Percentiles rank a stretch among this genome's conserved stretches.
Conservation (phyloP, 2,888 invertebrate genomes). For the Drosophila meridiana region DNA sequence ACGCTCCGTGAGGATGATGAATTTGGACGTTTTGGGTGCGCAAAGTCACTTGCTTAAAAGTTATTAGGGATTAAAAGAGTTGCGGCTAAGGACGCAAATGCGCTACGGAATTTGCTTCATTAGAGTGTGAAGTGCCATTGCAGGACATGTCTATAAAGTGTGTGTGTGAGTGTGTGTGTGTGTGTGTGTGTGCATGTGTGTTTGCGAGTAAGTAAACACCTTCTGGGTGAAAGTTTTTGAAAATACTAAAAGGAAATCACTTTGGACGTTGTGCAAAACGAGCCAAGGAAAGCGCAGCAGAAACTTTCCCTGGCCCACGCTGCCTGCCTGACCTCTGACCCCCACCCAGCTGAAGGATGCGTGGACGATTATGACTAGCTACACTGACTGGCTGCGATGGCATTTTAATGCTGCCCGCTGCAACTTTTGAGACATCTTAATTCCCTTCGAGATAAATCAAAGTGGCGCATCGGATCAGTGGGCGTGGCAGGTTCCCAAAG, state of each 20-base stretch:
- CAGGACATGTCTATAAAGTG: slow-evolving; percentile 23
- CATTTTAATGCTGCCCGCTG: slow-evolving; percentile 61
- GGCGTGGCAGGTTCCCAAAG: background rate
- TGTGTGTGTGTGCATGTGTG: background rate
- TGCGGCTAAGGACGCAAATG: slow-evolving; percentile 66
- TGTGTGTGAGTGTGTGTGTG: background rate
- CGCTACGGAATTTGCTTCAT: slow-evolving; percentile 69
- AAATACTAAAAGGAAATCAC: slow-evolving; percentile 83
- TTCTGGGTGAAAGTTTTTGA: slow-evolving; percentile 80
- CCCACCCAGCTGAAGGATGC: slow-evolving; percentile 47
- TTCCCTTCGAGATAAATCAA: slow-evolving; percentile 82
- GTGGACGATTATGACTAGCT: slow-evolving; percentile 73
- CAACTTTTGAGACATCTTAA: slow-evolving; percentile 84
- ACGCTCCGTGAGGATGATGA: slow-evolving; percentile 67
- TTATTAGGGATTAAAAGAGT: slow-evolving; percentile 81
- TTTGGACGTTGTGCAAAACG: slow-evolving; percentile 73
- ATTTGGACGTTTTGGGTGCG: slow-evolving; percentile 78
- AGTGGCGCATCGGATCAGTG: slow-evolving; percentile 32
- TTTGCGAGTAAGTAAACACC: slow-evolving; percentile 63
- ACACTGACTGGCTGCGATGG: slow-evolving; percentile 25
- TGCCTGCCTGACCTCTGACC: background rate
- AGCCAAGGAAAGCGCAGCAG: slow-evolving; percentile 64
- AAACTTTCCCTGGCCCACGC: slow-evolving; percentile 58
- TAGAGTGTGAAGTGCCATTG: slow-evolving; percentile 45
- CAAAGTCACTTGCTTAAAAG: slow-evolving; percentile 82